Evolutionary conservation across 2,888 invertebrate species (phyloP), one percentile per base, ranked within the genome.

Genomic region (Meta bourneti): DNA sequence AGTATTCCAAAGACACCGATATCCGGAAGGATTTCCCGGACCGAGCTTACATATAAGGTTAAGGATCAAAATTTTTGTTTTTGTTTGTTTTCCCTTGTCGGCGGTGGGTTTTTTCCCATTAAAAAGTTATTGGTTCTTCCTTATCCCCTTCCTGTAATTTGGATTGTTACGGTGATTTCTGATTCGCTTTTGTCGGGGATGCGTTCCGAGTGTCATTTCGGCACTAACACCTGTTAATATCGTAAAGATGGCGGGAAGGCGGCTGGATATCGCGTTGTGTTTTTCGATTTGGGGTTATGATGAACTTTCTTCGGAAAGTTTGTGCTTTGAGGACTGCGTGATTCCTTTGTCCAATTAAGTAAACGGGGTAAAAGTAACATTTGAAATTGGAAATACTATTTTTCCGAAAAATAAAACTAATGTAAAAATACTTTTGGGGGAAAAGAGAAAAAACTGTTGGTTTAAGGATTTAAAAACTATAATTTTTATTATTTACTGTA

Each of bases 111-210:
- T 90, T 83, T 84, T 79, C 89, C 89, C 83, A 83, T 90, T 83
- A 90, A 89, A 88, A 90, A 78, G 89, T 90, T 90, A 90, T 84
- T 84, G 83, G 89, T 79, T 90, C 84, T 84, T 84, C 89, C 75
- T 72, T 84, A 90, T 90, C 78, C 89, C 52, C 72, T 84, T 71
- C 72, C 79, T 52, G 71, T 84, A 90, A 90, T 90, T 90, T 79
- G 89, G 89, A 84, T 72, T 90, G 79, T 84, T 52, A 79, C 84
- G 71, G 84, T 72, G 84, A 72, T 90, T 81, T 75, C 51, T 13
- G 48, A 51, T n/a, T 34, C 51, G 20, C 71, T 72, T 83, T 51
- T 70, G 9, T 81, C n/a, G 61, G 34, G 8, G 88, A 81, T 79
- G 71, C 61, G 49, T 79, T 79, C 52, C 52, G 77, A 75, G 49